Percentiles rank a stretch among this genome's conserved stretches.
These are phyloP conservation scores for Sialia sialis DNA, from an alignment of 2,113 vertebrate species.

Conservation along the genomic window DNA sequence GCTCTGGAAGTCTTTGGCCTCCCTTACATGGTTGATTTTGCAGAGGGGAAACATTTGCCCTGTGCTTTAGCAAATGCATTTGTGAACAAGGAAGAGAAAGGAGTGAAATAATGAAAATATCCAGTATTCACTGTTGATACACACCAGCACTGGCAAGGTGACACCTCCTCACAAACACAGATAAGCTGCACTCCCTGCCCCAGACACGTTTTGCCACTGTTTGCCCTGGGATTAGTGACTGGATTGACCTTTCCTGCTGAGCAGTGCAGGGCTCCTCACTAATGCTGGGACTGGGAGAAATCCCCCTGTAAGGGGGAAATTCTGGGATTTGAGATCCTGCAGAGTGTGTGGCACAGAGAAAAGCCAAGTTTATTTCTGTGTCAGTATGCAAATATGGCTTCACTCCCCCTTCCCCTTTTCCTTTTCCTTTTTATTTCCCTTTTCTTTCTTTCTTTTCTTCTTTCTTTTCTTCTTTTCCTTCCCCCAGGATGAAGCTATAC, in stretches of 20 bases:
- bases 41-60: neutral
- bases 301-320: rapidly evolving
- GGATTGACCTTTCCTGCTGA: neutral
- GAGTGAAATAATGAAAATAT: neutral
- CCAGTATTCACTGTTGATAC: neutral
- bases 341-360: neutral
- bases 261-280: neutral
- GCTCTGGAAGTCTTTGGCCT: neutral
- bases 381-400: neutral
- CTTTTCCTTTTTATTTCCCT: too few species aligned
- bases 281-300: neutral
- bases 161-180: neutral
- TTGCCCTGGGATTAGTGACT: neutral
- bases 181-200: neutral
- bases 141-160: neutral
- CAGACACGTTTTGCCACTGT: neutral
- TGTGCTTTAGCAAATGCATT: neutral
- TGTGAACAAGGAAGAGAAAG: neutral
- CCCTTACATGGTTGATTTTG: rapidly evolving
- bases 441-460: too few species aligned
- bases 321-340: neutral
- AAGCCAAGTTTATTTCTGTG: neutral
- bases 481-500: neutral
- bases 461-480: neutral
- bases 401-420: neutral